Evolutionary conservation across 1,140 invertebrate species (phyloP), one percentile per base, ranked within the genome.

Genomic region (Paralvinella palmiformis): DNA sequence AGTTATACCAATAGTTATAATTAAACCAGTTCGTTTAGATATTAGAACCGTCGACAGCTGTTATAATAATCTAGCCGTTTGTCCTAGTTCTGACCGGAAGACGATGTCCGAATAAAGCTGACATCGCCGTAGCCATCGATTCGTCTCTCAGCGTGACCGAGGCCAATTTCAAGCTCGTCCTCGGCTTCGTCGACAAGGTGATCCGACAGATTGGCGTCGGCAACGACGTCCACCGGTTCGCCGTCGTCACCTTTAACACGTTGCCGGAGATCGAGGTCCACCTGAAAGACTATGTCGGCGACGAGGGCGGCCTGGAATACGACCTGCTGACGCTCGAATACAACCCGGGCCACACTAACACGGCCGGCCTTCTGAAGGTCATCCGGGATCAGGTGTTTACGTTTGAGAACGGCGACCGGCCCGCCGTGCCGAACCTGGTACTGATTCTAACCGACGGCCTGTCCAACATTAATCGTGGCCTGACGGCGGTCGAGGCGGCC

Each of bases 401-500:
- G 27, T 32, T 20, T 7, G 24, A 22, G 22, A 32, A 57, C 13
- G 55, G 55, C 15, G 55, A 57, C 29, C 55, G 55, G 27, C 55
- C 55, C 13, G 55, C 27, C 33, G 55, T 36, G 31, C 48, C 24
- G 55, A 57, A 57, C 27, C 27, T 31, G 29, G 20, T 57, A 5
- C 3, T 57, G 29, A 24, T 57, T 33, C 29, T 57, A 24, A 57
- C 55, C 6, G 55, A 57, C 13, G 55, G 55, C 10, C 29, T 22
- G 27, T 57, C 55, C 5, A 57, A 57, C 27, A 3, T 57, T 24
- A 57, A 57, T 32, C 55, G 55, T 22, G 55, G 55, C 33, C 55
- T 57, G 55, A 36, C 27, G 6, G 24, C 55, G 55, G 4, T 27
- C 55, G 55, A 57, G 55, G 55, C 55, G 29, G 55, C 55, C 24